Conservation (phyloP, 2,888 invertebrate species). For the Conistra vaccinii region DNA sequence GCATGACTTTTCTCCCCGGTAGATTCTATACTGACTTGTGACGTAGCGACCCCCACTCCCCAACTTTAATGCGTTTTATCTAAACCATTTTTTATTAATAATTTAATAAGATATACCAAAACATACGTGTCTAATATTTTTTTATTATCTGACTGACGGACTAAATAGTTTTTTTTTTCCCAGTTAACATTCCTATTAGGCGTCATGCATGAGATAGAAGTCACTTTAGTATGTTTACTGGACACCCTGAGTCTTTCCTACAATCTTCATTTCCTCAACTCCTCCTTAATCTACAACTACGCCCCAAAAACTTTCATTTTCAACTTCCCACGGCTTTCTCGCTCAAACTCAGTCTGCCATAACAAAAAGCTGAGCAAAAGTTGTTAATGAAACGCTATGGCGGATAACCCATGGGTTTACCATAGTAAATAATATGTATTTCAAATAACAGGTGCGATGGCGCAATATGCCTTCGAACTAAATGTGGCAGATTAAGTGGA, state of each 20-base stretch:
- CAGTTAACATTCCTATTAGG: too few relatives aligned
- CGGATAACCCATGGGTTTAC: slow-evolving; percentile 58
- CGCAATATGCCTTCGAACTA: slow-evolving; percentile 81
- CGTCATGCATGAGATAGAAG: not conserved
- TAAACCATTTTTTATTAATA: too few relatives aligned
- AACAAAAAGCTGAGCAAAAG: slow-evolving; percentile 64
- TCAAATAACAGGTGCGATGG: slow-evolving; percentile 84
- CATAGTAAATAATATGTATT: slow-evolving; percentile 82
- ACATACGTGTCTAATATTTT: too few relatives aligned
- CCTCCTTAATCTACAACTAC: slow-evolving; percentile 11
- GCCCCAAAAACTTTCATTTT: slow-evolving; percentile 68
- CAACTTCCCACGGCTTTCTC: slow-evolving; percentile 78
- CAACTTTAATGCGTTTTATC: too few relatives aligned
- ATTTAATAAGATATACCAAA: too few relatives aligned
- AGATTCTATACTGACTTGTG: too few relatives aligned
- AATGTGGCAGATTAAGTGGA: slow-evolving; percentile 56
- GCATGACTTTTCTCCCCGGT: too few relatives aligned
- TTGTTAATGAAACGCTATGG: slow-evolving; percentile 70
- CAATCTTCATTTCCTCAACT: not conserved
- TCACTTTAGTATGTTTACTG: too few relatives aligned
- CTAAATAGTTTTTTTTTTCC: too few relatives aligned
- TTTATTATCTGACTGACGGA: too few relatives aligned
- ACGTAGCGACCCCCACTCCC: too few relatives aligned
- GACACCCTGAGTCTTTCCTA: not conserved
- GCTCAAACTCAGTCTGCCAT: slow-evolving; percentile 69